Evolutionary conservation across 2,113 vertebrate genomes (phyloP), one percentile per base, ranked within the genome.

Genomic region (Anhinga rufa): DNA sequence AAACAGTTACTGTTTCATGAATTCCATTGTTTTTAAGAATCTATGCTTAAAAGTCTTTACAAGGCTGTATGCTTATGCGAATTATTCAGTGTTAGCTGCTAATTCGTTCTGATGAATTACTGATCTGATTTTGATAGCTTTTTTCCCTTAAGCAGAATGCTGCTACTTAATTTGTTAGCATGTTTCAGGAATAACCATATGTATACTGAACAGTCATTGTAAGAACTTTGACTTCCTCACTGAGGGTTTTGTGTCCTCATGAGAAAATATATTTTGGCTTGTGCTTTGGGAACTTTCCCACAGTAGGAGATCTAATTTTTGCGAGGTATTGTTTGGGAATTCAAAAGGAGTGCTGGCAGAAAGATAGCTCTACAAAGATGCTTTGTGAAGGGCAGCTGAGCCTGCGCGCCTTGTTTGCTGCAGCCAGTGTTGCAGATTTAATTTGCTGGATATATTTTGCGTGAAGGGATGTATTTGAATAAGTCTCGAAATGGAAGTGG

Each of bases 251-350:
- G 93, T 90, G 48, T 87, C 81, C 77, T 95, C 95, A 95, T 93
- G 95, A 95, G 95, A 96, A 97, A 97, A 92, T 90, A 68, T 57
- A 96, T 95, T 96, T 95, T 92, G 92, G 78, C 95, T 90, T 91
- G 92, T 96, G 92, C 90, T 94, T 96, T 93, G 92, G 88, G 96
- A 96, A 96, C 90, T 97, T 97, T 97, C 96, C 96, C 96, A 97
- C 96, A 96, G 92, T 94, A 66, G 96, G 92, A 95, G 82, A 95
- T 96, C 78, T 96, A 90, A 96, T 94, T 97, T 96, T 97, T 97
- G 87, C 34, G 10, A 93, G 90, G 93, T 93, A 95, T 97, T 97
- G 96, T 96, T 96, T 96, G 92, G 78, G 78, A 87, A 96, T 97
- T 97, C 82, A 97, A 97, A 97, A 96, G 95, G 95, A 96, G 82